These are phyloP conservation scores for Raphicerus campestris DNA, from an alignment of 2,113 vertebrate species.

Conservation along the genomic window DNA sequence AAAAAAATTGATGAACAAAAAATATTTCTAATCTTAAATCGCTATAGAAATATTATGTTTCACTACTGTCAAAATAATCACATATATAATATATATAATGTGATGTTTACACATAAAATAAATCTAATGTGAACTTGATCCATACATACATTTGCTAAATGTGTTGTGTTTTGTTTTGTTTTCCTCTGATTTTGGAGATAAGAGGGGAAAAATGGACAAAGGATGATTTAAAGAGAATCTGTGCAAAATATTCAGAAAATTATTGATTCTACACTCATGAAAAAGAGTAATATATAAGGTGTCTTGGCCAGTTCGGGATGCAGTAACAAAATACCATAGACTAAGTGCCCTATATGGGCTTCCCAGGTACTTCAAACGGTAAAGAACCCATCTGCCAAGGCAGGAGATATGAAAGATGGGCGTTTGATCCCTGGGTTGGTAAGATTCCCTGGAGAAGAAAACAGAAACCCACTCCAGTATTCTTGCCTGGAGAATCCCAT, in stretches of 20 bases:
- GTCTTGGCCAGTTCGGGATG: neutral
- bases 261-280: no score
- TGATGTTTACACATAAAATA: neutral
- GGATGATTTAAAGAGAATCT: neutral
- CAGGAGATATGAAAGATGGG: neutral
- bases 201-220: neutral
- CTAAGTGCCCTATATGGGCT: neutral
- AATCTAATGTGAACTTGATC: neutral
- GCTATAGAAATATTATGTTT: neutral
- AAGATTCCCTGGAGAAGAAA: neutral
- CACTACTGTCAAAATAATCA: neutral
- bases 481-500: neutral
- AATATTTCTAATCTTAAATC: neutral
- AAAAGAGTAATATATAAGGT: neutral
- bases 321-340: neutral
- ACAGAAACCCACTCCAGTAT: neutral
- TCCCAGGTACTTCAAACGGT: neutral
- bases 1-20: neutral
- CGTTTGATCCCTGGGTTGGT: neutral
- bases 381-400: accelerated
- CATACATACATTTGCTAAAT: neutral
- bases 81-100: neutral
- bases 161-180: neutral
- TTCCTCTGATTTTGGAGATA: neutral
- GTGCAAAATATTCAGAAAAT: neutral